Evolutionary conservation across 2,888 invertebrate species (phyloP).

Genomic region (Drosophila vallismaia): DNA sequence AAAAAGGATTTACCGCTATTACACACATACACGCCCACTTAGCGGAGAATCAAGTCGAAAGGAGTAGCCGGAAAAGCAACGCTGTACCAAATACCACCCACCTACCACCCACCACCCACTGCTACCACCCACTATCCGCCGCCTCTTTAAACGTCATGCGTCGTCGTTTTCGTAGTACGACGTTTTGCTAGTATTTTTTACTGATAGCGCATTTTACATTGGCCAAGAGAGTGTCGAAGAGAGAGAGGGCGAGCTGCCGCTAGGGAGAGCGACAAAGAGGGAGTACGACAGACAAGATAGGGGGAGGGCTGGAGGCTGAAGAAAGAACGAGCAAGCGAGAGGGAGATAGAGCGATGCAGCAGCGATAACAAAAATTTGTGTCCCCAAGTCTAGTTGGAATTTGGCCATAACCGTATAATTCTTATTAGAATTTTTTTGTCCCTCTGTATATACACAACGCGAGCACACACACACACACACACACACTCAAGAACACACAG

Average conservation of each 20-base stretch:
- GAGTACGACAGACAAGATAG: background rate
- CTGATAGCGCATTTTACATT: constrained; percentile 42
- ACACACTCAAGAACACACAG: no score
- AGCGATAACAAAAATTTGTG: constrained; percentile 59
- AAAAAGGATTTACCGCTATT: constrained; percentile 51
- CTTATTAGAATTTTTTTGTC: constrained; percentile 74
- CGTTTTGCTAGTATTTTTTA: constrained; percentile 66
- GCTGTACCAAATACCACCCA: constrained; percentile 50
- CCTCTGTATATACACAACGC: constrained; percentile 71
- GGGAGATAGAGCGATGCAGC: constrained; percentile 19
- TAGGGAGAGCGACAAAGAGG: background rate
- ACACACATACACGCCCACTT: constrained; percentile 33
- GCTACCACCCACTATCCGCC: constrained; percentile 6
- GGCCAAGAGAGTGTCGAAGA: constrained; percentile 26
- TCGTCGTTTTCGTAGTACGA: constrained; percentile 72
- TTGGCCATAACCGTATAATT: constrained; percentile 3
- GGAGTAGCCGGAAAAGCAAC: constrained; percentile 68
- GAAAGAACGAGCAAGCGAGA: constrained; percentile 1
- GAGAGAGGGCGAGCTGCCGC: background rate
- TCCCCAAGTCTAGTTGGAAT: background rate
- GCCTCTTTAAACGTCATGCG: constrained; percentile 35
- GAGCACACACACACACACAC: constrained; percentile 32
- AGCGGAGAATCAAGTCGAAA: constrained; percentile 40
- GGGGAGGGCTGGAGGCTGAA: background rate
- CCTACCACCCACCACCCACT: constrained; percentile 4